Evolutionary conservation across 1,140 invertebrate species (phyloP).

Genomic region (Meloidogyne chitwoodi): DNA sequence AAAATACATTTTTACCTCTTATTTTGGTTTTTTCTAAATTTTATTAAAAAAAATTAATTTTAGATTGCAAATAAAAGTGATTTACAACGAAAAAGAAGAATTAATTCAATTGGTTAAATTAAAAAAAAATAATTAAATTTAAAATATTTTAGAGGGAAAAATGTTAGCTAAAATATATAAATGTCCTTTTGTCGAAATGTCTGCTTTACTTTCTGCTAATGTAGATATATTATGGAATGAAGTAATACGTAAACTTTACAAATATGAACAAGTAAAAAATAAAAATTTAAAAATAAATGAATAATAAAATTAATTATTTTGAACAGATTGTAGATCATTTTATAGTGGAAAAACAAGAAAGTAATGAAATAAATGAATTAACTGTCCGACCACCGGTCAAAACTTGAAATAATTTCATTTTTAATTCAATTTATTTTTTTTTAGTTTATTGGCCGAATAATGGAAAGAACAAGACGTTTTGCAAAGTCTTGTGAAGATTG

Average conservation of each 20-base stretch:
- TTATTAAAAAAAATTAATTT: background rate
- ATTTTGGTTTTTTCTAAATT: constrained; percentile 28
- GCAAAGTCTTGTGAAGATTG: constrained; percentile 54
- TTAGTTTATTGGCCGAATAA: constrained; percentile 27
- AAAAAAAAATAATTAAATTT: constrained; percentile 7
- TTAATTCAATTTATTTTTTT: background rate
- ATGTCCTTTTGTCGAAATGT: constrained; percentile 45
- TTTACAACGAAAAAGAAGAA: constrained; percentile 44
- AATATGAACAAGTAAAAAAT: constrained; percentile 21
- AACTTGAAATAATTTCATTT: background rate
- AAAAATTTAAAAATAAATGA: background rate
- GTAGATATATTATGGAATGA: constrained; percentile 46
- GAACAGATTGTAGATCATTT: background rate
- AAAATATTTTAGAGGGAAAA: constrained; percentile 46
- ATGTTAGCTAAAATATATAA: constrained; percentile 55
- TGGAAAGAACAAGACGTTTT: constrained; percentile 44
- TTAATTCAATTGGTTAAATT: constrained; percentile 41
- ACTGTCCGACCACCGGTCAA: background rate
- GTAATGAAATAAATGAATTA: constrained; percentile 10
- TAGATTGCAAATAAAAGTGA: constrained; percentile 48
- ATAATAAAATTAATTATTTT: background rate
- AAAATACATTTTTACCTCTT: constrained; percentile 29
- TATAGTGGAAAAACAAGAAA: background rate
- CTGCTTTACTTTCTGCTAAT: constrained; percentile 48
- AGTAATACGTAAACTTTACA: constrained; percentile 45